Conservation (phyloP, 2,888 invertebrate genomes). For the Callyntrura guangdongensis region DNA sequence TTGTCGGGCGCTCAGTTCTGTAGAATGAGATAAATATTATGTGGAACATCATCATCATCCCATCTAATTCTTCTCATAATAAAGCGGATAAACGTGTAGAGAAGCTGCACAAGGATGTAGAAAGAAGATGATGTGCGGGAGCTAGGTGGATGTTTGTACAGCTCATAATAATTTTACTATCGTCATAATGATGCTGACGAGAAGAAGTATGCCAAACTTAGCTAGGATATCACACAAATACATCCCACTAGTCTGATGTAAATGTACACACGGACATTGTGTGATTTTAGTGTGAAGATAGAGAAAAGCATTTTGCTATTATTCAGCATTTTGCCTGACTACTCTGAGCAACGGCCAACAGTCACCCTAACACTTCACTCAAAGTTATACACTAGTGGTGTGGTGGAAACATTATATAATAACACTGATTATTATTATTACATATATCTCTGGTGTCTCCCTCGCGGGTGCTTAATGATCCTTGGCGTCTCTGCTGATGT, state of each 20-base stretch:
- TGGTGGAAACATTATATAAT: conserved; percentile 25
- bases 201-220: conserved; percentile 72
- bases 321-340: conserved; percentile 43
- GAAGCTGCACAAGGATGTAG: conserved; percentile 30
- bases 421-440: conserved; percentile 55
- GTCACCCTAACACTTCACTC: conserved; percentile 55
- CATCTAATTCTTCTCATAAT: neutral
- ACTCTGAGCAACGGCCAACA: neutral
- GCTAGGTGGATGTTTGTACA: conserved; percentile 44
- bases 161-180: conserved; percentile 70
- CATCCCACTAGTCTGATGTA: too few relatives aligned
- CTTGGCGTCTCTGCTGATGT: conserved; percentile 79
- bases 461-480: conserved; percentile 83
- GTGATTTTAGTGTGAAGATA: conserved; percentile 45
- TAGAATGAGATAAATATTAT: neutral
- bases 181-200: conserved; percentile 59
- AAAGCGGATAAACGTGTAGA: neutral
- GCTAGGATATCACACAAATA: conserved; percentile 45
- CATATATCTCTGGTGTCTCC: conserved; percentile 68
- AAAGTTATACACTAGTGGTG: conserved; percentile 47
- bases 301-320: conserved; percentile 55
- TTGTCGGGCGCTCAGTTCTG: neutral
- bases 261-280: conserved; percentile 23
- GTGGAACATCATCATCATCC: neutral
- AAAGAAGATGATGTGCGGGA: neutral